Percentiles rank a stretch among this genome's conserved stretches.
These are phyloP conservation scores for Martes martes DNA, from an alignment of 2,113 vertebrate species.

Conservation along the genomic window DNA sequence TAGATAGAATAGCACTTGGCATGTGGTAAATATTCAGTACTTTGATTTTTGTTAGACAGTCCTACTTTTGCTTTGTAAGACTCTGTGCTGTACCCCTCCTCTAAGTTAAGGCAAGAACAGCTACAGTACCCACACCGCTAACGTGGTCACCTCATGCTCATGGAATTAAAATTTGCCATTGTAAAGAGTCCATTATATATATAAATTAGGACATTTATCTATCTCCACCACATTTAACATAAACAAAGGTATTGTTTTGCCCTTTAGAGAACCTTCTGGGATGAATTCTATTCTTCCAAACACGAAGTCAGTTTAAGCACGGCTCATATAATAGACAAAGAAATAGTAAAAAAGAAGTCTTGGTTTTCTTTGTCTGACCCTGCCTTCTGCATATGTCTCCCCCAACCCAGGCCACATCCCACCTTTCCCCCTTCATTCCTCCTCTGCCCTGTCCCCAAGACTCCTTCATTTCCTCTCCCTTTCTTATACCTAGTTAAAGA, in stretches of 20 bases:
- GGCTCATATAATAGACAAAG: slow-evolving; percentile 27
- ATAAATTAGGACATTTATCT: slow-evolving; percentile 57
- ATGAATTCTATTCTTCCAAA: slow-evolving; percentile 49
- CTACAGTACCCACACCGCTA: not conserved
- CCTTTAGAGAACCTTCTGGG: slow-evolving; percentile 42
- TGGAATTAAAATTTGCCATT: slow-evolving; percentile 1
- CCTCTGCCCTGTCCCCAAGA: not conserved
- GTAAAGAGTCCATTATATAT: slow-evolving; percentile 53
- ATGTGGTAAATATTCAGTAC: not conserved
- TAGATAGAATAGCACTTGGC: not conserved
- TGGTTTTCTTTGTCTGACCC: not conserved
- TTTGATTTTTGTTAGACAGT: not conserved
- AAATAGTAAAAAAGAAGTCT: not conserved
- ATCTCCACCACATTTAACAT: slow-evolving; percentile 52
- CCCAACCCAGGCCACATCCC: not conserved
- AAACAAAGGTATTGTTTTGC: slow-evolving; percentile 56
- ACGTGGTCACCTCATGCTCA: not conserved
- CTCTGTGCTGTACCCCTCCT: not conserved
- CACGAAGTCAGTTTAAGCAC: slow-evolving; percentile 37
- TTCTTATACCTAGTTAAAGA: not conserved
- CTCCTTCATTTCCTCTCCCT: not conserved
- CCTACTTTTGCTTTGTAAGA: not conserved
- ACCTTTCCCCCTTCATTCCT: not conserved
- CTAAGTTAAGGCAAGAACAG: not conserved
- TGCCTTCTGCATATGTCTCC: not conserved